These are phyloP conservation scores for Anabacerthia variegaticeps DNA, from an alignment of 2,797 vertebrate species.

Conservation along the genomic window DNA sequence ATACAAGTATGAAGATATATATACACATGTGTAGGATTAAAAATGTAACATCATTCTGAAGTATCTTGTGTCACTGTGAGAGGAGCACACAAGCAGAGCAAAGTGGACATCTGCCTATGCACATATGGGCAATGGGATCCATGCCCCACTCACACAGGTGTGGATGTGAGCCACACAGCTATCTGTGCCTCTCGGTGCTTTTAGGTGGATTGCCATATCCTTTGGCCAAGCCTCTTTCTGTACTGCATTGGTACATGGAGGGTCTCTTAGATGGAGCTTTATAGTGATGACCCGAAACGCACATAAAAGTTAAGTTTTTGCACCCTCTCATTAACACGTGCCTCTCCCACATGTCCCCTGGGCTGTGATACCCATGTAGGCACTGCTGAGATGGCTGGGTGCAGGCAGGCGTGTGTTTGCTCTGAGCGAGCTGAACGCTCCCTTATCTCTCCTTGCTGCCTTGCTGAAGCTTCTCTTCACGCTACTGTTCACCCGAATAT, in stretches of 20 bases:
- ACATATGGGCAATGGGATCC: rapidly evolving
- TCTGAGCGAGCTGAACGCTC: neutral
- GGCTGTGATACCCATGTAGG: neutral
- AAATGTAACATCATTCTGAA: neutral
- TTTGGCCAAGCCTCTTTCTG: neutral
- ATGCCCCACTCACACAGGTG: neutral
- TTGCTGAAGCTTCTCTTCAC: constrained; percentile 47
- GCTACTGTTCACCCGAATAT: neutral
- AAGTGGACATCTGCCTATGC: neutral
- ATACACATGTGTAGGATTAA: rapidly evolving
- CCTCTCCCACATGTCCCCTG: rapidly evolving
- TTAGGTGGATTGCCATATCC: neutral
- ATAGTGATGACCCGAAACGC: neutral
- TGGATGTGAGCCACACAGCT: neutral
- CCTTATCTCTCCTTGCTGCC: constrained; percentile 30
- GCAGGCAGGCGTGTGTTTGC: neutral
- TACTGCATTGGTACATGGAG: rapidly evolving
- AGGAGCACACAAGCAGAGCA: neutral
- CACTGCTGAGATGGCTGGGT: neutral
- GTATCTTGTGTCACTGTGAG: neutral
- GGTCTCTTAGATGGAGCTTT: neutral
- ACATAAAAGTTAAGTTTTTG: neutral
- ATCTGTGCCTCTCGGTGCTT: rapidly evolving
- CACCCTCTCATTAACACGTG: neutral
- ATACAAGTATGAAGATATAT: neutral